Evolutionary conservation across 2,797 vertebrate species (phyloP).

Genomic region (Moxostoma hubbsi): DNA sequence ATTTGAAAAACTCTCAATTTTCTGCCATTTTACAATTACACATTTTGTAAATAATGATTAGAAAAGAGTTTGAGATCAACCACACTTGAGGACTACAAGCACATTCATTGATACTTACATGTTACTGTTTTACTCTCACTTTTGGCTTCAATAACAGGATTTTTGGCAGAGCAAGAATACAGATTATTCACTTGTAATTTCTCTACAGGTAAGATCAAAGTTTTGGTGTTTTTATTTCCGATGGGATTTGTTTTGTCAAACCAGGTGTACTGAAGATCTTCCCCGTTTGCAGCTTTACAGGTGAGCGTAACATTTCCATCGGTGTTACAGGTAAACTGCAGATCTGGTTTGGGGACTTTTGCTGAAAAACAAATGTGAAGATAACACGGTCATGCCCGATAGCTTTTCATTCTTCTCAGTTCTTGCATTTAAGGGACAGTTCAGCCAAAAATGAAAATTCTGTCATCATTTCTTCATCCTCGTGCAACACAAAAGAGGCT

Average conservation of each 20-base stretch:
- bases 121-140: not conserved
- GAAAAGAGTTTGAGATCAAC: too few species aligned
- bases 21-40: too few species aligned
- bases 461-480: too few species aligned
- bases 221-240: too few species aligned
- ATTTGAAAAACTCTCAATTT: too few species aligned
- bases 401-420: too few species aligned
- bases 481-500: too few species aligned
- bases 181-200: accelerated
- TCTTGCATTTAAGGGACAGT: too few species aligned
- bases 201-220: accelerated
- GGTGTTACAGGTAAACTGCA: accelerated
- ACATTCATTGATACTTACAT: too few species aligned
- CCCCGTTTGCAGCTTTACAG: not conserved
- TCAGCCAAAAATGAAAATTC: too few species aligned
- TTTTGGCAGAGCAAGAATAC: not conserved
- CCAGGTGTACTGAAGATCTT: conserved; percentile 2
- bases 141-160: not conserved
- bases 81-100: too few species aligned
- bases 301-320: not conserved
- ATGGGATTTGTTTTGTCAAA: not conserved
- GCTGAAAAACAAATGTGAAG: not conserved
- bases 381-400: not conserved
- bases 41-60: too few species aligned
- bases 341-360: not conserved